These are phyloP conservation scores for Smutsia temminckii DNA, from an alignment of 2,797 vertebrate species.

Conservation along the genomic window DNA sequence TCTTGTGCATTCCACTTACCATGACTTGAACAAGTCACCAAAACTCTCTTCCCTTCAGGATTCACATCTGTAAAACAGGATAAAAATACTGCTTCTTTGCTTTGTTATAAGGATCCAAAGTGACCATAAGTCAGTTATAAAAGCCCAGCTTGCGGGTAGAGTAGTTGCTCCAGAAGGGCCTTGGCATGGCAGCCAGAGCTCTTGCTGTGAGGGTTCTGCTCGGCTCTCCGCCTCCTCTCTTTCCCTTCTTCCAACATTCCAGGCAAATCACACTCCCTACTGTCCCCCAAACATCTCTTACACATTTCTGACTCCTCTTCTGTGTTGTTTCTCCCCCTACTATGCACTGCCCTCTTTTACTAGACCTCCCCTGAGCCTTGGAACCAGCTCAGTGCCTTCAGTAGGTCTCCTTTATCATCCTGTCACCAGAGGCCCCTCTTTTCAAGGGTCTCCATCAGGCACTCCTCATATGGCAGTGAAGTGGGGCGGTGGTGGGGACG, in stretches of 20 bases:
- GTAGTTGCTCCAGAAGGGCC: neutral
- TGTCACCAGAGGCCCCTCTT: neutral
- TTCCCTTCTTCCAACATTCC: fast-evolving
- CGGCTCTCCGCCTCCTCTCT: fast-evolving
- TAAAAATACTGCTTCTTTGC: neutral
- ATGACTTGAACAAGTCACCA: neutral
- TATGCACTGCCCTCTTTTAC: fast-evolving
- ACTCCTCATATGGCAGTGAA: neutral
- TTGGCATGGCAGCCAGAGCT: too few species aligned
- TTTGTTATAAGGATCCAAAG: neutral
- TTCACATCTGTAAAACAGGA: neutral
- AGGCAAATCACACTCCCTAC: fast-evolving
- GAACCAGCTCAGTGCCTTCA: neutral
- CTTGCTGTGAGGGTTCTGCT: fast-evolving
- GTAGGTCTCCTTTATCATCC: neutral
- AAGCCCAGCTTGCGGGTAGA: fast-evolving
- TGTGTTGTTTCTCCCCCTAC: neutral
- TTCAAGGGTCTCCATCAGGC: neutral
- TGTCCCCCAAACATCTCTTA: neutral
- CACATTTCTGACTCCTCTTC: neutral
- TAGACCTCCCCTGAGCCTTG: neutral
- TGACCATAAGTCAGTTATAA: neutral
- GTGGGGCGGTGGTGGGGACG: fast-evolving
- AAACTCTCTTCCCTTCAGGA: neutral
- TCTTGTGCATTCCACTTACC: neutral